Percentiles rank a stretch among this genome's conserved stretches.
Conservation (phyloP, 1,140 invertebrate species). For the Bombus huntii region DNA sequence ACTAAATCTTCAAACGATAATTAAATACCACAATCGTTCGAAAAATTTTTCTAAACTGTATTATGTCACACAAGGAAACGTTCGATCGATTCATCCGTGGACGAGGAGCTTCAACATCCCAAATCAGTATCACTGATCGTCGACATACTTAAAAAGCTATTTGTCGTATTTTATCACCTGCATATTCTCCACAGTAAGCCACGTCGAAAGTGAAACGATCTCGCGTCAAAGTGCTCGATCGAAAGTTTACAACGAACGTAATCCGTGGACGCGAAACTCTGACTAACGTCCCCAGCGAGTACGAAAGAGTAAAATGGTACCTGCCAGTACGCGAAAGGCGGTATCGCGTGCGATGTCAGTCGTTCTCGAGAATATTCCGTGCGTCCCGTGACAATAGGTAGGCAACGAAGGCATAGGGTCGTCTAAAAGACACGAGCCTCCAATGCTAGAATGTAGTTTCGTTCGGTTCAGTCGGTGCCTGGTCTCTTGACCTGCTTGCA, state of each 20-base stretch:
- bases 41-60: too few species aligned
- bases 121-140: not conserved
- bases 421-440: constrained; percentile 71
- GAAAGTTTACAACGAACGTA: not conserved
- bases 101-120: too few species aligned
- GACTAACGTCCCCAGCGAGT: not conserved
- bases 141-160: too few species aligned
- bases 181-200: too few species aligned
- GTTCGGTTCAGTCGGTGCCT: constrained; percentile 69
- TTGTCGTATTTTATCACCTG: too few species aligned
- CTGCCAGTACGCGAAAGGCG: constrained; percentile 68
- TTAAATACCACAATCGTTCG: too few species aligned
- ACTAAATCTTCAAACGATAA: too few species aligned
- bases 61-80: too few species aligned
- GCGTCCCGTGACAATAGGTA: constrained; percentile 79
- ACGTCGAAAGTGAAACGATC: not conserved
- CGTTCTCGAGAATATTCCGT: constrained; percentile 73
- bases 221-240: not conserved
- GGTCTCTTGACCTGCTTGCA: constrained; percentile 72
- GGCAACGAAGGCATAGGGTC: constrained; percentile 45
- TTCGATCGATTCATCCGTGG: too few species aligned
- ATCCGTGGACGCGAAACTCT: not conserved
- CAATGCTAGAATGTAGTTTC: constrained; percentile 54
- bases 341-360: constrained; percentile 80
- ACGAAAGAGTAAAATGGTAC: constrained; percentile 63